Evolutionary conservation across 2,113 vertebrate genomes (phyloP).

Genomic region (Nannospalax galili): DNA sequence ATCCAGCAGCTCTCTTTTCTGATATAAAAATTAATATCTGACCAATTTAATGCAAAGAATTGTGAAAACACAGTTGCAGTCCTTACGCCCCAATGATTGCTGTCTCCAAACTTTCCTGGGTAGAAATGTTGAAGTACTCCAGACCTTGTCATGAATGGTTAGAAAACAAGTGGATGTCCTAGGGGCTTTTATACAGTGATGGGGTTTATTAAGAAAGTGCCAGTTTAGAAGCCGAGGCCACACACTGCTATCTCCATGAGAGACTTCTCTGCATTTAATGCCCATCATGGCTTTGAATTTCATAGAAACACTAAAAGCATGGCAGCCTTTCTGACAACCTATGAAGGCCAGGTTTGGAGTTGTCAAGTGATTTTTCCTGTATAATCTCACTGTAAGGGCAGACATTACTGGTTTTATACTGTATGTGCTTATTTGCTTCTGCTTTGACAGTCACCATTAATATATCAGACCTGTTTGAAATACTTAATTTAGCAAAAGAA

Average conservation of each 20-base stretch:
- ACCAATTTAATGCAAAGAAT: slow-evolving; percentile 24
- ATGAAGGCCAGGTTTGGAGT: slow-evolving; percentile 49
- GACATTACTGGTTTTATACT: slow-evolving; percentile 43
- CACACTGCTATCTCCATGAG: not conserved
- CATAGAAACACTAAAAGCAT: not conserved
- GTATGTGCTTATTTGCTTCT: not conserved
- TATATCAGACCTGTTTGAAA: not conserved
- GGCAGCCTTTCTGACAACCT: slow-evolving; percentile 46
- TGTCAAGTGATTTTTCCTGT: slow-evolving; percentile 62
- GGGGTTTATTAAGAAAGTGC: not conserved
- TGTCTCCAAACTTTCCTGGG: slow-evolving; percentile 38
- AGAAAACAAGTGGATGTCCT: not conserved
- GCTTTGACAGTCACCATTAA: not conserved
- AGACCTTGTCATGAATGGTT: not conserved
- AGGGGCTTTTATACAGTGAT: not conserved
- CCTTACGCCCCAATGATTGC: not conserved
- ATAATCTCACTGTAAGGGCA: slow-evolving; percentile 67
- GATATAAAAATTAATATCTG: slow-evolving; percentile 10
- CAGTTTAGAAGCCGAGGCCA: not conserved
- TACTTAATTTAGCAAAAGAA: slow-evolving; percentile 17
- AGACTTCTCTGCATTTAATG: not conserved
- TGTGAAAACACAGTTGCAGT: slow-evolving; percentile 44
- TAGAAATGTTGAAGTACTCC: slow-evolving; percentile 34
- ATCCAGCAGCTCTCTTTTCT: not conserved
- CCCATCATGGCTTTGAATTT: slow-evolving; percentile 10